phyloP scores from a whole-genome alignment of 2,888 invertebrate species.

The Noctuana brunneofusca region DNA sequence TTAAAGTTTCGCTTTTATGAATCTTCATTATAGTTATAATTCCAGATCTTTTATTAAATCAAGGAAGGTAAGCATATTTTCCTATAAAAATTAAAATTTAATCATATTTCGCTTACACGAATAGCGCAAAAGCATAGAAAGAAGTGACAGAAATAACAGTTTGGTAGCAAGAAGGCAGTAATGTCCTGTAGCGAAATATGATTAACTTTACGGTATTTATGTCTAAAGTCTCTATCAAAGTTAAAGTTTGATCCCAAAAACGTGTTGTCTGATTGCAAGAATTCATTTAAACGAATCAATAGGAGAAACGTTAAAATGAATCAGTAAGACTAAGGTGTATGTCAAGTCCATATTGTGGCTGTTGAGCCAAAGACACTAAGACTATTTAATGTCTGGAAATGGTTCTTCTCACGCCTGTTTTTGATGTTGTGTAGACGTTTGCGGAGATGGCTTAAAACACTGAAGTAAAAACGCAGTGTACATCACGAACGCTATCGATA shows the following conservation, averaged over 20 bases:
- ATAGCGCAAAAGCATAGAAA: not conserved
- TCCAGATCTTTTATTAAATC: not conserved
- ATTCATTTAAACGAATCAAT: slow-evolving; percentile 14
- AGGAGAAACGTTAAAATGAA: slow-evolving; percentile 15
- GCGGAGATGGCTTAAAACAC: slow-evolving; percentile 90
- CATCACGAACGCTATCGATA: slow-evolving; percentile 92
- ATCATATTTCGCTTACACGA: slow-evolving; percentile 16
- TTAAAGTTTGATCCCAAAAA: slow-evolving; percentile 74
- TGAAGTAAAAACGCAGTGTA: slow-evolving; percentile 95
- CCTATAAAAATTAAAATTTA: slow-evolving; percentile 14
- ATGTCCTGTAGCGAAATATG: slow-evolving; percentile 29
- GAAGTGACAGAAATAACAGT: not conserved
- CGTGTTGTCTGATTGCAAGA: slow-evolving; percentile 13
- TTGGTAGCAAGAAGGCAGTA: not conserved
- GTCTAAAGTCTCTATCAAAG: slow-evolving; percentile 42
- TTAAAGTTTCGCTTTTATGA: slow-evolving; percentile 18
- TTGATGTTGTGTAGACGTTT: slow-evolving; percentile 84
- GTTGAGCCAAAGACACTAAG: slow-evolving; percentile 21
- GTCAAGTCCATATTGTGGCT: slow-evolving; percentile 23
- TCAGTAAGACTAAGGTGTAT: slow-evolving; percentile 22
- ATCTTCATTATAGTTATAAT: not conserved
- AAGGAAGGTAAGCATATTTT: slow-evolving; percentile 15
- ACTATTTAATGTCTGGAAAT: slow-evolving; percentile 20
- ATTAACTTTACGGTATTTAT: slow-evolving; percentile 16
- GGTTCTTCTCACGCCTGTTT: slow-evolving; percentile 84